Conservation (phyloP, 2,888 invertebrate genomes). For the Leptarthrus brevirostris region DNA sequence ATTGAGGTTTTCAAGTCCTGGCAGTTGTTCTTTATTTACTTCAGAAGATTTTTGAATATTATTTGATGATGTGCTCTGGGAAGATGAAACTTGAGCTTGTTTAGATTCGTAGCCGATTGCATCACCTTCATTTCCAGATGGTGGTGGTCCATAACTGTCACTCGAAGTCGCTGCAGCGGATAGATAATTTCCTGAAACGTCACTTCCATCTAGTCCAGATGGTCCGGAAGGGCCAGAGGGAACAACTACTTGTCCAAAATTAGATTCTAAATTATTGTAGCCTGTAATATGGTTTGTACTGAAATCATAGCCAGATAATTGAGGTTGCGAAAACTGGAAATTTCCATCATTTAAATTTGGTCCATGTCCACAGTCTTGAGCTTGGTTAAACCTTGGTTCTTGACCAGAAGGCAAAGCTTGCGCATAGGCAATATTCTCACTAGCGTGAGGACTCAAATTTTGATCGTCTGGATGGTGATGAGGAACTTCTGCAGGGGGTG, state of each 20-base stretch:
- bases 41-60: slow-evolving; percentile 50
- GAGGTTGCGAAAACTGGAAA: slow-evolving; percentile 54
- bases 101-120: slow-evolving; percentile 63
- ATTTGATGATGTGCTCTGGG: slow-evolving; percentile 53
- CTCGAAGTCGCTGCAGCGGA: slow-evolving; percentile 47
- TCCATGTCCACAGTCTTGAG: slow-evolving; percentile 65
- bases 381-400: slow-evolving; percentile 60
- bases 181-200: slow-evolving; percentile 27
- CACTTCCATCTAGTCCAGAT: slow-evolving; percentile 12
- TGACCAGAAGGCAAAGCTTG: slow-evolving; percentile 61
- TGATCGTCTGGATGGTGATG: slow-evolving; percentile 50
- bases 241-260: background rate
- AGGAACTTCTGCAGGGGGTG: slow-evolving; percentile 70
- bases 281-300: slow-evolving; percentile 55
- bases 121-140: slow-evolving; percentile 61
- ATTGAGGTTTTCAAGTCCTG: slow-evolving; percentile 62
- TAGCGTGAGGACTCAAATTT: slow-evolving; percentile 42
- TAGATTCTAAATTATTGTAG: background rate
- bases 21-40: slow-evolving; percentile 58
- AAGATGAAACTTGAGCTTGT: slow-evolving; percentile 53
- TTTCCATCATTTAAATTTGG: slow-evolving; percentile 63
- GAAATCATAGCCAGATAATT: slow-evolving; percentile 55
- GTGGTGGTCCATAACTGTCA: slow-evolving; percentile 56
- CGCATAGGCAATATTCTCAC: slow-evolving; percentile 50
- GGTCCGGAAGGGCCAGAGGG: background rate